A percentile compares a stretch with the other conserved stretches of the same genome.
These are phyloP conservation scores for Hoplostethus atlanticus DNA, from an alignment of 2,797 vertebrate species.

Conservation along the genomic window DNA sequence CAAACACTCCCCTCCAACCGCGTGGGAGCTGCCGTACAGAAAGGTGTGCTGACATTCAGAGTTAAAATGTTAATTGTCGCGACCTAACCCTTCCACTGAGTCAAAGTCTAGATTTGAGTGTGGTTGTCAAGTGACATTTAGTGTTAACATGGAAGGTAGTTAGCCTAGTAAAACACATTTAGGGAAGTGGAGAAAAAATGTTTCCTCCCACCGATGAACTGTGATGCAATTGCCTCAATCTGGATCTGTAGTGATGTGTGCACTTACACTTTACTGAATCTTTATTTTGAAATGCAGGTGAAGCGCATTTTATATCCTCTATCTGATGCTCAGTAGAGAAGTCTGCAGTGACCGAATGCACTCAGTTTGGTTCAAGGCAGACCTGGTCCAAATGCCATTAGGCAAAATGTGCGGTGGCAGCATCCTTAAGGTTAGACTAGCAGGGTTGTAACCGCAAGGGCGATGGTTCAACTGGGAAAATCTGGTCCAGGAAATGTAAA, in stretches of 20 bases:
- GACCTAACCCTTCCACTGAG: conserved; percentile 34
- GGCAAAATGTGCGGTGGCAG: background rate
- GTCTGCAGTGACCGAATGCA: conserved; percentile 30
- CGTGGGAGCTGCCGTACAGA: conserved; percentile 30
- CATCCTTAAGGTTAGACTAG: too few species aligned
- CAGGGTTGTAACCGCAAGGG: background rate
- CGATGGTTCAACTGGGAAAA: background rate
- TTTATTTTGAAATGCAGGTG: conserved; percentile 54
- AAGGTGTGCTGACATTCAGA: conserved; percentile 28
- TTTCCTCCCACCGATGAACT: conserved; percentile 56
- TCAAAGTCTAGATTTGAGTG: conserved; percentile 50
- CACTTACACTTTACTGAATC: conserved; percentile 57
- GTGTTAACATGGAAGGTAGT: conserved; percentile 49
- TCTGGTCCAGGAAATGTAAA: too few species aligned
- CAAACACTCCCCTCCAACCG: background rate
- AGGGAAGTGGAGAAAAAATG: conserved; percentile 44
- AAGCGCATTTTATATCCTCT: conserved; percentile 34
- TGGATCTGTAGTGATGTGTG: conserved; percentile 58
- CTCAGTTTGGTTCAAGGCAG: conserved; percentile 16
- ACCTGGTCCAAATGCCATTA: background rate
- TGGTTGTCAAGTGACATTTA: conserved; percentile 62
- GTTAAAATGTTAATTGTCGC: conserved; percentile 72
- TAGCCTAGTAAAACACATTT: conserved; percentile 39
- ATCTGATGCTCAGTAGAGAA: conserved; percentile 27
- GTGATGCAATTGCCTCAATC: conserved; percentile 45